Evolutionary conservation across 1,140 invertebrate genomes (phyloP).

Genomic region (Coelopa frigida): DNA sequence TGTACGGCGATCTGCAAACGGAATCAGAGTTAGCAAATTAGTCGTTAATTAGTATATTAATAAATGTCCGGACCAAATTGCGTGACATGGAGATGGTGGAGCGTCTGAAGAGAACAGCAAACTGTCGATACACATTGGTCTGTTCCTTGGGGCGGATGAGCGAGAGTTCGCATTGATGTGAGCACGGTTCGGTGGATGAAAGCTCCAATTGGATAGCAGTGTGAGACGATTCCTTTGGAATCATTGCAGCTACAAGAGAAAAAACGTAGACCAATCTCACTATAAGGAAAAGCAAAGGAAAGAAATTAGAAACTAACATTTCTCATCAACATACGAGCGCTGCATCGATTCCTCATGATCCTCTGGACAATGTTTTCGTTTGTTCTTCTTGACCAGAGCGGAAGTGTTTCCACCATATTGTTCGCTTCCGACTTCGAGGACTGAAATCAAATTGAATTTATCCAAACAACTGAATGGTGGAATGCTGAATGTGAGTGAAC

Average conservation of each 20-base stretch:
- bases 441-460: constrained; percentile 11
- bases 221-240: too few relatives aligned
- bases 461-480: neutral
- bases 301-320: too few relatives aligned
- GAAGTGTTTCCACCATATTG: constrained; percentile 21
- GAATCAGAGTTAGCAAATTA: constrained; percentile 4
- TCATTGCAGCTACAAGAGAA: too few relatives aligned
- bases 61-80: too few relatives aligned
- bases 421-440: constrained; percentile 33
- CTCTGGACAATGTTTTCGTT: constrained; percentile 11
- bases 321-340: constrained; percentile 21
- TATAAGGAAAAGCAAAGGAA: too few relatives aligned
- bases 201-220: too few relatives aligned
- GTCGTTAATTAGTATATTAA: too few relatives aligned
- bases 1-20: constrained; percentile 60
- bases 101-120: constrained; percentile 22
- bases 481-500: too few relatives aligned
- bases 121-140: constrained; percentile 27
- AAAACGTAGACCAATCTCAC: too few relatives aligned
- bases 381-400: constrained; percentile 24
- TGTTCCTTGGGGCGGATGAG: constrained; percentile 25
- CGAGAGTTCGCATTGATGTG: too few relatives aligned
- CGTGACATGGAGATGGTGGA: constrained; percentile 25
- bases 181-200: too few relatives aligned
- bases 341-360: constrained; percentile 12